Percentiles rank a stretch among this genome's conserved stretches.
phyloP scores from a whole-genome alignment of 2,113 vertebrate species.

The Spilogale gracilis region DNA sequence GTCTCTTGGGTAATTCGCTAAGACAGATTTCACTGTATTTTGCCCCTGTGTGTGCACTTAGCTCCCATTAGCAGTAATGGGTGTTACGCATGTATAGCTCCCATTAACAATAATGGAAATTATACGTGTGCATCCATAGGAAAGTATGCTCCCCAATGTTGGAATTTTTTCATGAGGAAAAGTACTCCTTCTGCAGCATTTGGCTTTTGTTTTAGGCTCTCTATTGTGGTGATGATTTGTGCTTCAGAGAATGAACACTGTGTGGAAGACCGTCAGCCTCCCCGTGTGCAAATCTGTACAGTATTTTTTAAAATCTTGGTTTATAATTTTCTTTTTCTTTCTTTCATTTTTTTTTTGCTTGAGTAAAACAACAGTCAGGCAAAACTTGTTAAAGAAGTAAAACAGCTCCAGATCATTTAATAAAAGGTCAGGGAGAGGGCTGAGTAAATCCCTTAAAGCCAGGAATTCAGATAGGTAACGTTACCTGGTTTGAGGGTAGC shows the following conservation, averaged over 20 bases:
- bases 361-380: slow-evolving; percentile 49
- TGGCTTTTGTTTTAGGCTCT: slow-evolving; percentile 74
- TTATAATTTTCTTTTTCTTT: slow-evolving; percentile 60
- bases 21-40: slow-evolving; percentile 81
- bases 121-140: slow-evolving; percentile 75
- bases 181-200: slow-evolving; percentile 49
- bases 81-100: slow-evolving; percentile 75
- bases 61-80: slow-evolving; percentile 81
- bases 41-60: slow-evolving; percentile 76
- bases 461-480: slow-evolving; percentile 35
- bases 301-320: slow-evolving; percentile 32
- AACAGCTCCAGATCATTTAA: slow-evolving; percentile 46
- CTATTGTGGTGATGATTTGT: slow-evolving; percentile 56
- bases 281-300: slow-evolving; percentile 42
- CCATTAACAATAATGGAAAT: slow-evolving; percentile 82
- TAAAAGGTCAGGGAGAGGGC: not conserved
- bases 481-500: slow-evolving; percentile 29
- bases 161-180: slow-evolving; percentile 61
- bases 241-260: slow-evolving; percentile 56
- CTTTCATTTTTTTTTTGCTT: slow-evolving; percentile 3
- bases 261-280: slow-evolving; percentile 54
- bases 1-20: slow-evolving; percentile 83
- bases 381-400: slow-evolving; percentile 63
- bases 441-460: not conserved
- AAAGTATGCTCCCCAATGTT: slow-evolving; percentile 38